Percentiles rank a stretch among this genome's conserved stretches.
Evolutionary conservation across 1,140 invertebrate species (phyloP).

Genomic region (Philopotamus ludificatus): DNA sequence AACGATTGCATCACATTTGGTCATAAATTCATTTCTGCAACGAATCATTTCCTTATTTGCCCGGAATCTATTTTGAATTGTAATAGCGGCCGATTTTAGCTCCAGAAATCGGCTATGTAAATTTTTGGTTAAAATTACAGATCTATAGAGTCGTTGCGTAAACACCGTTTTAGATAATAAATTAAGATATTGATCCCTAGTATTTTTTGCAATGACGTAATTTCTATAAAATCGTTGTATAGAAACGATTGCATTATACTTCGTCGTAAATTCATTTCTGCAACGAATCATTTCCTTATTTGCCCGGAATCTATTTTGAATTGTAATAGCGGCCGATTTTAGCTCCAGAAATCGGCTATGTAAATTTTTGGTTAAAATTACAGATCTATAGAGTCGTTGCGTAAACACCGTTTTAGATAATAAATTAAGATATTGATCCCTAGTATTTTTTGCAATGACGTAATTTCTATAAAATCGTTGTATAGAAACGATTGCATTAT

Average conservation of each 20-base stretch:
- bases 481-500: background rate
- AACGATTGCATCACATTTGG: background rate
- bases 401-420: background rate
- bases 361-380: background rate
- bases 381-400: background rate
- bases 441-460: background rate
- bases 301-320: background rate
- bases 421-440: background rate
- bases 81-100: background rate
- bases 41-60: background rate
- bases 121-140: constrained; percentile 28
- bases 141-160: constrained; percentile 50
- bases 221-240: background rate
- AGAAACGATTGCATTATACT: too few species aligned
- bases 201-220: background rate
- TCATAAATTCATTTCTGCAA: background rate
- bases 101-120: background rate
- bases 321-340: background rate
- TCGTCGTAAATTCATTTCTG: background rate
- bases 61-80: background rate
- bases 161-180: too few species aligned
- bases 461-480: background rate
- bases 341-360: background rate
- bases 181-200: constrained; percentile 26
- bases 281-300: background rate